Base-by-base conservation (phyloP, 2,113 vertebrate species). In the Hassar affinis region DNA sequence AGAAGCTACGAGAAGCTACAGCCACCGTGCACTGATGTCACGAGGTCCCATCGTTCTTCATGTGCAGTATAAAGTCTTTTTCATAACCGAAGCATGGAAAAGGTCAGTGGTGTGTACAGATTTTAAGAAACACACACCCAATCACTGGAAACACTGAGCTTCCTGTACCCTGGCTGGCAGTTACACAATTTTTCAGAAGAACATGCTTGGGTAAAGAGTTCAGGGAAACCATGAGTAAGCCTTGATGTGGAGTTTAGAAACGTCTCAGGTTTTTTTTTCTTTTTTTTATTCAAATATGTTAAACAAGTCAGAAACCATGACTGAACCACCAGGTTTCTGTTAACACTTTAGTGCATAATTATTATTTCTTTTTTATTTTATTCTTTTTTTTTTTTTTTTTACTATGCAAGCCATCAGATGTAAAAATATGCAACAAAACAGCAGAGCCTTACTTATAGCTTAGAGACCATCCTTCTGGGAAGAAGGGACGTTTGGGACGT, bases 131-230 rank as follows among this genome's bases (percentile, higher is more conserved):
- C 71, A 79, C 68, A 79, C 77, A 84, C 80, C 57, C 56, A 69
- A 54, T 62, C 68, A 66, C 54, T 86, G 86, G 85, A 88, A 88
- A 89, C 68, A 83, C 78, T 87, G 80, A 82, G 82, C 66, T 84
- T 86, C 82, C 83, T 86, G 85, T 85, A 84, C 83, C 62, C 62
- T 30, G n/a, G 74, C n/a, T 15, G 82, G 72, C 76, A 82, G 78
- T 86, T 88, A 85, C 83, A 80, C 77, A 79, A 71, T 52, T 74
- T 87, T 89, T 86, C 84, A 82, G 38, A 61, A 79, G 69, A 72
- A 72, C 14, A 20, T 54, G 54, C 82, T 42, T 25, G 45, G 52
- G 51, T 49, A 30, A n/a, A 42, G 8, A 61, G 66, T 82, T 84
- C 62, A 79, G 33, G 68, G 84, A 74, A 71, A 86, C 57, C 75